A percentile compares a stretch with the other conserved stretches of the same genome.
These are phyloP conservation scores for Brachynemurus nebulosus DNA, from an alignment of 2,888 invertebrate genomes.

Conservation along the genomic window DNA sequence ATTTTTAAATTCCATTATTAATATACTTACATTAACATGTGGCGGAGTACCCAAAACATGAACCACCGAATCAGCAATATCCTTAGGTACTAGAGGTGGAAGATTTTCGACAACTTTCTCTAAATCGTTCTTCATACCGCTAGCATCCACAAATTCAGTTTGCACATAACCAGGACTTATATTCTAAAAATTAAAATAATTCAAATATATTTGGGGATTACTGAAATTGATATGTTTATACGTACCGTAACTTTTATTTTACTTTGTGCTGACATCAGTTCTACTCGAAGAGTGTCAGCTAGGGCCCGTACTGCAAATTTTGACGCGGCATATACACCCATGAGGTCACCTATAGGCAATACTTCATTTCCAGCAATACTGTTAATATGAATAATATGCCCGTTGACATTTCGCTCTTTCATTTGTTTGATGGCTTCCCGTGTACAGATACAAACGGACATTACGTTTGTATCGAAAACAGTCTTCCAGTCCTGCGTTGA, in stretches of 20 bases:
- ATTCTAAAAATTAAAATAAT: slow-evolving; percentile 31
- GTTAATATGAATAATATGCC: slow-evolving; percentile 20
- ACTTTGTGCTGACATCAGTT: slow-evolving; percentile 25
- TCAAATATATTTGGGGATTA: neutral
- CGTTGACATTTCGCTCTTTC: slow-evolving; percentile 9
- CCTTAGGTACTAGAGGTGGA: neutral
- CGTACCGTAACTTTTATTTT: slow-evolving; percentile 23
- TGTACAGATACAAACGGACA: neutral
- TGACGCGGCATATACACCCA: slow-evolving; percentile 30
- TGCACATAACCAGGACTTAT: slow-evolving; percentile 47
- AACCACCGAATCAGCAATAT: neutral
- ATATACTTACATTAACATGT: neutral
- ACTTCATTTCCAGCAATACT: slow-evolving; percentile 13
- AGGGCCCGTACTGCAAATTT: slow-evolving; percentile 33
- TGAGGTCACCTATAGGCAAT: slow-evolving; percentile 6
- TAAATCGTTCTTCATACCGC: too few species aligned
- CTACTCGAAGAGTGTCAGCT: slow-evolving; percentile 30
- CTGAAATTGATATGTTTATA: neutral
- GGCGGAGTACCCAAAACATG: neutral
- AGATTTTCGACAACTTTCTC: too few species aligned
- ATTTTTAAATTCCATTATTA: too few species aligned
- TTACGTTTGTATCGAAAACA: slow-evolving; percentile 2
- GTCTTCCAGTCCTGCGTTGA: neutral
- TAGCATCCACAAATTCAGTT: slow-evolving; percentile 28
- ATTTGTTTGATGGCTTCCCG: slow-evolving; percentile 9